Base-by-base conservation (phyloP, 2,797 vertebrate genomes). In the Falco biarmicus region DNA sequence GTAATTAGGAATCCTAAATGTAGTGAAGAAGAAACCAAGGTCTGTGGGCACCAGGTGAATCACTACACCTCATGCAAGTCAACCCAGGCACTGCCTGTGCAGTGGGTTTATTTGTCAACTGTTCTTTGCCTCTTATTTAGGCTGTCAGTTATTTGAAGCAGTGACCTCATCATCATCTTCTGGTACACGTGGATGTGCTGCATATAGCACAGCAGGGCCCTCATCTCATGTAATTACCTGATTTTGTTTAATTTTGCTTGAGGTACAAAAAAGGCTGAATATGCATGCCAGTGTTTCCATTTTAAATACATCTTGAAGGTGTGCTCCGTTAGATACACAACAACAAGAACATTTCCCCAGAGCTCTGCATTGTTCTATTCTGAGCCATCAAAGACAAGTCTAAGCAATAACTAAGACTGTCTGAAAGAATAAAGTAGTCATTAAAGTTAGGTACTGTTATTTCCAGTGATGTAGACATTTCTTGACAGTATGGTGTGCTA, bases 391-490 rank as follows among this genome's bases (percentile, higher is more conserved):
- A 90, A 95, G 89, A 66, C 31, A 65, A 85, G 32, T 14, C 56
- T 53, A 70, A 89, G 80, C 66, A 94, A 64, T 28, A 94, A 54
- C 76, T 93, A 92, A 66, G 77, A 37, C 22, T 82, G 41, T 74
- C 64, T 92, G 90, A 54, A 93, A 87, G 31, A 94, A 79, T 51
- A 60, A 81, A 95, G 56, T 18, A 84, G 59, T 87, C 74, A 95
- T 74, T 91, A 66, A 88, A 88, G 65, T 39, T 48, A 71, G 76
- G 31, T 47, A 59, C 84, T 86, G 48, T 68, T 86, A 90, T 82
- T 93, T 84, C 26, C 91, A 92, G 28, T 13, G 56, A 92, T 54
- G 53, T 0, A 4, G 84, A 60, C 48, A 41, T 63, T 82, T 89
- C 77, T 77, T 82, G 51, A 54, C 13, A 22, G 47, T 56, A 63